Evolutionary conservation across 2,797 vertebrate genomes (phyloP).

Genomic region (Borostomias antarcticus): DNA sequence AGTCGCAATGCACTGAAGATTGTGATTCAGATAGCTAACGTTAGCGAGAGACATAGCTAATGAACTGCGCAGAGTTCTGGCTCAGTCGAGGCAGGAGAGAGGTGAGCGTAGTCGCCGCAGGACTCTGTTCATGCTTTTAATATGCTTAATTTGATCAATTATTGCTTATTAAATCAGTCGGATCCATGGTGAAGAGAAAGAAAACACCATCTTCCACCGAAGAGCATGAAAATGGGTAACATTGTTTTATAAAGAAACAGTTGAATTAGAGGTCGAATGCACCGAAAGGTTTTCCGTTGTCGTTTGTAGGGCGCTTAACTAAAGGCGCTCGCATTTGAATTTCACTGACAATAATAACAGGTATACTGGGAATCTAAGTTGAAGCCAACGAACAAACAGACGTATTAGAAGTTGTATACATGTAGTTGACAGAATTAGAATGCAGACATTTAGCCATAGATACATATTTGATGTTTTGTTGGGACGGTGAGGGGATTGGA

Average conservation of each 20-base stretch:
- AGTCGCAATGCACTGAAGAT: conserved; percentile 10
- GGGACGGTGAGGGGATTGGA: conserved; percentile 95
- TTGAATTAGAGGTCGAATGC: conserved; percentile 81
- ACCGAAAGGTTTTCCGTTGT: conserved; percentile 73
- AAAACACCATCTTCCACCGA: conserved; percentile 77
- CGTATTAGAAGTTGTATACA: conserved; percentile 14
- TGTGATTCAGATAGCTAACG: conserved; percentile 68
- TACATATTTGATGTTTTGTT: conserved; percentile 80
- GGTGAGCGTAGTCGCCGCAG: conserved; percentile 72
- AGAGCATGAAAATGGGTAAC: conserved; percentile 82
- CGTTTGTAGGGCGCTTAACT: conserved; percentile 83
- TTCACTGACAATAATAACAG: conserved; percentile 66
- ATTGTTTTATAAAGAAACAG: conserved; percentile 66
- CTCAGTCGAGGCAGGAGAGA: conserved; percentile 76
- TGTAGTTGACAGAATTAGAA: conserved; percentile 25
- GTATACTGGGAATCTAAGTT: conserved; percentile 35
- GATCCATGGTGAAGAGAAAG: conserved; percentile 91
- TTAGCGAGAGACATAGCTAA: too few species aligned
- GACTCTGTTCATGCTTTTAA: conserved; percentile 72
- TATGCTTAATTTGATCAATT: conserved; percentile 76
- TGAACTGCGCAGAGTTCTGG: conserved; percentile 81
- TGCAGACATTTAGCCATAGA: conserved; percentile 37
- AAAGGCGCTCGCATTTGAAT: conserved; percentile 78
- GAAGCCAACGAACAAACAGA: conserved; percentile 30
- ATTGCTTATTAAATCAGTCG: conserved; percentile 70